Evolutionary conservation across 2,797 vertebrate genomes (phyloP), one percentile per base, ranked within the genome.

Genomic region (Clangula hyemalis): DNA sequence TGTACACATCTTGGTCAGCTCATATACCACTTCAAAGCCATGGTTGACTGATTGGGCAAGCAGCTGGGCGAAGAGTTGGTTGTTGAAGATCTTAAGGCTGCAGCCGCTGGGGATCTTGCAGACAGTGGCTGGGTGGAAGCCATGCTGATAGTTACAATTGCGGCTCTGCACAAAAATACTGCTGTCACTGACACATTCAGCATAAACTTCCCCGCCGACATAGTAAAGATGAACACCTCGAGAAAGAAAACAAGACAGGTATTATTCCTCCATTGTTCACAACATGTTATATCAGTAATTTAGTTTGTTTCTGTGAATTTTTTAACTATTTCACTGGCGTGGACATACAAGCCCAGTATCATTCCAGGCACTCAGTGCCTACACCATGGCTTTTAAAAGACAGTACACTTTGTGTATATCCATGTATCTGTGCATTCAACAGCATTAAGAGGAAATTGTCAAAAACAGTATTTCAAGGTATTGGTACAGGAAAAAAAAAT

Each of bases 31-130:
- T 97, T 99, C 99, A 9, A 99, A 99, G 76, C 99, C 99, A 3
- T 99, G 99, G 97, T 99, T 99, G 45, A 99, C 99, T 0, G 99
- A 99, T 97, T 99, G 99, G 8, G 99, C 99, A 7, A 99, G 98
- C 79, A 99, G 98, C 97, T 99, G 99, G 14, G 99, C 99, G 0
- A 99, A 99, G 92, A 99, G 98, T 97, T 99, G 99, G 98, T 99
- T 99, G 98, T 99, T 99, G 97, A 99, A 99, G 97, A 99, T 99
- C 98, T 99, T 99, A 71, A 99, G 98, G 98, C 99, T 99, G 98
- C 99, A 99, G 97, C 99, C 99, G 5, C 99, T 99, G 93, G 99
- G 99, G 96, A 99, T 99, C 98, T 99, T 99, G 90, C 99, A 99
- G 75, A 99, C 99, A 0, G 99, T 99, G 94, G 99, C 99, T 30